Evolutionary conservation across 1,140 invertebrate genomes (phyloP), one percentile per base, ranked within the genome.

Genomic region (Saxidomus purpurata): DNA sequence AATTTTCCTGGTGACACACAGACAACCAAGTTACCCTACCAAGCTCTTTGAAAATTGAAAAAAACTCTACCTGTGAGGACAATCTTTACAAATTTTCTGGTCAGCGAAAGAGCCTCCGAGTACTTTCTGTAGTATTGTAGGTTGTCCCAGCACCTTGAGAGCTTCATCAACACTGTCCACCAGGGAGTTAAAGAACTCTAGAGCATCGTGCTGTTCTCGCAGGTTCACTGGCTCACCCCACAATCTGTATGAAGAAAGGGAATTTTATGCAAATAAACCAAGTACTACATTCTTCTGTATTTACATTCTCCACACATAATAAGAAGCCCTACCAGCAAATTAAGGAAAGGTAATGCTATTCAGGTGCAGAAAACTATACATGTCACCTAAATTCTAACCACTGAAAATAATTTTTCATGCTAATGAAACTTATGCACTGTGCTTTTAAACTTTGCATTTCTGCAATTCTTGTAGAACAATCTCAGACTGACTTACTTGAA

Each of bases 41-140:
- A n/a, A n/a, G n/a, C n/a, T n/a, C n/a, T n/a, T n/a, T n/a, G n/a
- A n/a, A n/a, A n/a, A n/a, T n/a, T n/a, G n/a, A n/a, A n/a, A n/a
- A n/a, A n/a, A n/a, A n/a, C n/a, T n/a, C 15, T 63, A 99, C 95
- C 98, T 98, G 97, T 99, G 99, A 69, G 99, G 99, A 96, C 99
- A 99, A 92, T 98, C 99, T 97, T 99, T 99, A 95, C 99, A 99
- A 92, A 99, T 99, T 96, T 99, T 99, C 96, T 99, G 99, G 96
- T 99, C 99, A 67, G 98, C 99, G 96, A 99, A 99, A 40, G 98
- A 98, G 40, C 99, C 99, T 87, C 99, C 99, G 89, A 99, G 97
- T 79, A 99, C 98, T 95, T 98, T 98, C 25, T 98, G 97, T 97
- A 99, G 98, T 87, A 99, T 97, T 95, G 99, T 98, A 92, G 98